Evolutionary conservation across 1,140 invertebrate genomes (phyloP).

Genomic region (Lineus longissimus): DNA sequence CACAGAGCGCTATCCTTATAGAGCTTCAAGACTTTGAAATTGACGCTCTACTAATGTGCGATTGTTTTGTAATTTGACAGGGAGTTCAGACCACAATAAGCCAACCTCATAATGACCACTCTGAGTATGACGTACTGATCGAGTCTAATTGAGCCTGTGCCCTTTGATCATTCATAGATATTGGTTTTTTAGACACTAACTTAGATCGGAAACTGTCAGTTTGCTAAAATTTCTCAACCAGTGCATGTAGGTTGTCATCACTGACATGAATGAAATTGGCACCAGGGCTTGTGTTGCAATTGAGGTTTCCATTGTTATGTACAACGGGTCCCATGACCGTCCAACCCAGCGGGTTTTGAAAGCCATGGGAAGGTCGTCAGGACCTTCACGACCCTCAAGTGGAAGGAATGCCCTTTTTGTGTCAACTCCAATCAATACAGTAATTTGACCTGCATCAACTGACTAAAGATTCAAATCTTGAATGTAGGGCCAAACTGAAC

Average conservation of each 20-base stretch:
- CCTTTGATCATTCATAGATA: background rate
- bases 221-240: background rate
- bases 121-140: background rate
- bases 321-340: background rate
- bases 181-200: background rate
- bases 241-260: background rate
- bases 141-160: background rate
- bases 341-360: background rate
- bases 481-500: too few relatives aligned
- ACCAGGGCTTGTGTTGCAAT: too few relatives aligned
- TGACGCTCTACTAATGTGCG: background rate
- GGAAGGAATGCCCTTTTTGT: too few relatives aligned
- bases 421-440: too few relatives aligned
- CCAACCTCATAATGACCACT: slow-evolving; percentile 1
- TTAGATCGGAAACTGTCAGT: background rate
- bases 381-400: too few relatives aligned
- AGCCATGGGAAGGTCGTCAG: background rate
- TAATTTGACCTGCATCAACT: too few relatives aligned
- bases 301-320: too few relatives aligned
- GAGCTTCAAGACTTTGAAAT: background rate
- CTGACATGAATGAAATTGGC: too few relatives aligned
- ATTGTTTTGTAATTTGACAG: background rate
- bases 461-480: too few relatives aligned
- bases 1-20: background rate
- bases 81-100: background rate